Base-by-base conservation (phyloP, 2,797 vertebrate genomes). In the Lophius americanus region DNA sequence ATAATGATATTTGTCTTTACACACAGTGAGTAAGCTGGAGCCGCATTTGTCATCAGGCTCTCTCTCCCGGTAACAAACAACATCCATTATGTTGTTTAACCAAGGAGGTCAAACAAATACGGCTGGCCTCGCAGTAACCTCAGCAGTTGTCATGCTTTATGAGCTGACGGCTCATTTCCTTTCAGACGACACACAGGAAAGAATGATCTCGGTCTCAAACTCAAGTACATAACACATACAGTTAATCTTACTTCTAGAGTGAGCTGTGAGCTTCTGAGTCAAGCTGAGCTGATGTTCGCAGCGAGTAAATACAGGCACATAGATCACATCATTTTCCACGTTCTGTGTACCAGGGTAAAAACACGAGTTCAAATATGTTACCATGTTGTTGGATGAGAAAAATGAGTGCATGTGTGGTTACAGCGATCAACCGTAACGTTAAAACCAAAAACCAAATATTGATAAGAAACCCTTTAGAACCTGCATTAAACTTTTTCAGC, bases 111-210 rank as follows among this genome's bases (percentile, higher is more conserved):
- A 49, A 74, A 67, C 51, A 38, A 11, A 54, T 52, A 61, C 58
- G 74, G 78, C 64, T 53, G 53, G 69, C 68, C 64, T 59, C 9
- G 53, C 56, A 62, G 55, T 46, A 82, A 76, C 3, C 2, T 75
- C 73, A 77, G 51, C 75, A 64, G 46, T 7, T 7, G n/a, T 64
- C 48, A 55, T 7, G 12, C 62, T 60, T 71, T 76, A 87, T 79
- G 67, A 78, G 42, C 43, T 6, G 58, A 68, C 55, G 32, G 72
- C 64, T 60, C 57, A 14, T 12, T 57, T 57, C 8, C 51, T 41
- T 23, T 23, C 23, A 23, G 23, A 1, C 23, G 23, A 23, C 23
- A 23, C 23, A 23, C 23, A 23, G 23, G 23, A 23, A 23, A 23
- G 23, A 23, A 23, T 23, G 23, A 23, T 23, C 2, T 23, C 23